Percentiles rank a stretch among this genome's conserved stretches.
These are phyloP conservation scores for Hormiphora californensis DNA, from an alignment of 37 sponge, comb jelly and placozoan species.

Conservation along the genomic window DNA sequence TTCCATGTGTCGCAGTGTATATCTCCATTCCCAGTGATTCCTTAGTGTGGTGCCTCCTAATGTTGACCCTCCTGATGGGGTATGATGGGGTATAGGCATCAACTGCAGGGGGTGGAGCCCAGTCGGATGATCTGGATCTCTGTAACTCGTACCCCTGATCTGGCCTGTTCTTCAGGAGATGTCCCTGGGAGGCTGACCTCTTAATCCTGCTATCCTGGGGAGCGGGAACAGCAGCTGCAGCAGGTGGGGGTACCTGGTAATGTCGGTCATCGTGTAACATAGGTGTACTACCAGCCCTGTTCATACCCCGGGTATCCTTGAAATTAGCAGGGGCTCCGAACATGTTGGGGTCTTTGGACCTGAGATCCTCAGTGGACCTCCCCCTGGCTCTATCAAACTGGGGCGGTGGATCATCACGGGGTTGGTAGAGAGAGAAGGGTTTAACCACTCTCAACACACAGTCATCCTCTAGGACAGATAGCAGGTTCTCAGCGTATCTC, in stretches of 20 bases:
- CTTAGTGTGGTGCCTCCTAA: not conserved
- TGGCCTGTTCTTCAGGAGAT: not conserved
- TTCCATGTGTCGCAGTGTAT: conserved; percentile 41
- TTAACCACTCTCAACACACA: conserved; percentile 38
- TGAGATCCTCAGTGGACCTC: conserved; percentile 43
- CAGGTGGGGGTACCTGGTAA: conserved; percentile 31
- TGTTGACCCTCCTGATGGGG: conserved; percentile 36
- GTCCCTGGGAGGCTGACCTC: conserved; percentile 44
- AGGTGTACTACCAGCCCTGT: conserved; percentile 39
- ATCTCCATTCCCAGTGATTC: conserved; percentile 28
- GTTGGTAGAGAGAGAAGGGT: not conserved
- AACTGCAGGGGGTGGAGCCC: conserved; percentile 32
- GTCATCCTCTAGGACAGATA: not conserved
- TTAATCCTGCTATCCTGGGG: conserved; percentile 1
- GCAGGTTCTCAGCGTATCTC: conserved; percentile 17
- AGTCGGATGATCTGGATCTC: conserved; percentile 33
- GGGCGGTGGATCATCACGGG: no score
- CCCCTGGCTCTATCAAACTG: not conserved
- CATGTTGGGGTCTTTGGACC: not conserved
- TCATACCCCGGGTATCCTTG: conserved; percentile 51
- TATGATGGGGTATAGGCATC: conserved; percentile 33
- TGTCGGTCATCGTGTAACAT: not conserved
- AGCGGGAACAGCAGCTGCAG: no score
- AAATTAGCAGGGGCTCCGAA: conserved; percentile 13
- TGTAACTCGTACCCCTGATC: not conserved